Evolutionary conservation across 2,113 vertebrate species (phyloP).

Genomic region (Eudorcas thomsonii): DNA sequence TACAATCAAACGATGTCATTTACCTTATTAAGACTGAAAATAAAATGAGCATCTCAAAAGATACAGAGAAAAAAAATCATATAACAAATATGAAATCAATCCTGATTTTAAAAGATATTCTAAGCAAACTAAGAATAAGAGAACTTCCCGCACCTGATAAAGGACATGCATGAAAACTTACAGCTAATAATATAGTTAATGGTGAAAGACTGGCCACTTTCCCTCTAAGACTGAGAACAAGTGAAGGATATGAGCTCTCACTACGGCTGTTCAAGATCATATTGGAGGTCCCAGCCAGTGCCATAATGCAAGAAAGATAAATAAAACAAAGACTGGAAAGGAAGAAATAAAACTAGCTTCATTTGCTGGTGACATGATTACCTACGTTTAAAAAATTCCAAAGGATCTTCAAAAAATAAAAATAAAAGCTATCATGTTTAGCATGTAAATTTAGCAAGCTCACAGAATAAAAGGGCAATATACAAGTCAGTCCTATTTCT

Average conservation of each 20-base stretch:
- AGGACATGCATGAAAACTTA: neutral
- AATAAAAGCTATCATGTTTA: neutral
- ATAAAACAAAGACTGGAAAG: neutral
- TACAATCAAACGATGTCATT: neutral
- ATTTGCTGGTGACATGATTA: neutral
- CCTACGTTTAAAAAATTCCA: neutral
- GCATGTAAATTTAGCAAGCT: neutral
- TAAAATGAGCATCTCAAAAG: neutral
- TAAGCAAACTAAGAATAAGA: neutral
- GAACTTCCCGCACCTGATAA: neutral
- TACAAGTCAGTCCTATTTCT: neutral
- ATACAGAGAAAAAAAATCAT: neutral
- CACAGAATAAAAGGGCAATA: neutral
- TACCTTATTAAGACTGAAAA: neutral
- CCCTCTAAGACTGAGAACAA: neutral
- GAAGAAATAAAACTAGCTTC: neutral
- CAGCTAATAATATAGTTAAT: neutral
- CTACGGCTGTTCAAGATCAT: neutral
- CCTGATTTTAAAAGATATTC: neutral
- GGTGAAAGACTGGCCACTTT: neutral
- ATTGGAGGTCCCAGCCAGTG: neutral
- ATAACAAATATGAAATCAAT: neutral
- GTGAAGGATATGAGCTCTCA: neutral
- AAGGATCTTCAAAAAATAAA: neutral
- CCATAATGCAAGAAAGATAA: neutral